A percentile compares a stretch with the other conserved stretches of the same genome.
These are phyloP conservation scores for Alectura lathami DNA, from an alignment of 2,113 vertebrate species.

Conservation along the genomic window DNA sequence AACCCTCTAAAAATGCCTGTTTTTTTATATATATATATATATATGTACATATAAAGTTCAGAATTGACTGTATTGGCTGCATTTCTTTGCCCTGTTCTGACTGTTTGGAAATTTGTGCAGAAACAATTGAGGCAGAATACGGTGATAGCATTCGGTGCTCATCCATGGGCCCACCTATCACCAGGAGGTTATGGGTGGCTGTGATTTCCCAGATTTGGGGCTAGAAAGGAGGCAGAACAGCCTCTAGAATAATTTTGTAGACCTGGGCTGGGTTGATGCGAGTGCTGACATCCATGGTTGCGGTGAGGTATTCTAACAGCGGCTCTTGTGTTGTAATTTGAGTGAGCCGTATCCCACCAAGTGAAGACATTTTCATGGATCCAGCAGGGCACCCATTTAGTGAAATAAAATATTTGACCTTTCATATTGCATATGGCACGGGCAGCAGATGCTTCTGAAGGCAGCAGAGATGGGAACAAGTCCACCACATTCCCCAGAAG, in stretches of 20 bases:
- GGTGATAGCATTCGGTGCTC: background rate
- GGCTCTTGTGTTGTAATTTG: background rate
- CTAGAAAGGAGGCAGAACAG: background rate
- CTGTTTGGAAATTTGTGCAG: background rate
- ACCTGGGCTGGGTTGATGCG: background rate
- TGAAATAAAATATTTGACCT: background rate
- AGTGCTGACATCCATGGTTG: background rate
- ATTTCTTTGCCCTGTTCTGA: background rate
- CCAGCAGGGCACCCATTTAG: rapidly evolving
- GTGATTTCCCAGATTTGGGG: background rate
- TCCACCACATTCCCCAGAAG: background rate
- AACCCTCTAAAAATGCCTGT: slow-evolving; percentile 68
- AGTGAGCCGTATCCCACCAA: background rate
- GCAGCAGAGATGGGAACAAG: background rate
- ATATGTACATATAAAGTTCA: background rate
- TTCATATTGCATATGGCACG: background rate
- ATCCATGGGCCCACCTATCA: background rate
- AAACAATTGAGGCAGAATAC: background rate
- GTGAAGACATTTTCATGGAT: background rate
- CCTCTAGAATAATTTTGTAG: background rate
- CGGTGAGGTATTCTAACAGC: background rate
- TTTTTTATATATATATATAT: slow-evolving; percentile 30
- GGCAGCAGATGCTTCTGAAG: background rate
- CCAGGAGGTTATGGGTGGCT: background rate
- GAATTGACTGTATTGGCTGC: slow-evolving; percentile 50